Base-by-base conservation (phyloP, 2,113 vertebrate genomes). In the Malurus alboscapulatus region DNA sequence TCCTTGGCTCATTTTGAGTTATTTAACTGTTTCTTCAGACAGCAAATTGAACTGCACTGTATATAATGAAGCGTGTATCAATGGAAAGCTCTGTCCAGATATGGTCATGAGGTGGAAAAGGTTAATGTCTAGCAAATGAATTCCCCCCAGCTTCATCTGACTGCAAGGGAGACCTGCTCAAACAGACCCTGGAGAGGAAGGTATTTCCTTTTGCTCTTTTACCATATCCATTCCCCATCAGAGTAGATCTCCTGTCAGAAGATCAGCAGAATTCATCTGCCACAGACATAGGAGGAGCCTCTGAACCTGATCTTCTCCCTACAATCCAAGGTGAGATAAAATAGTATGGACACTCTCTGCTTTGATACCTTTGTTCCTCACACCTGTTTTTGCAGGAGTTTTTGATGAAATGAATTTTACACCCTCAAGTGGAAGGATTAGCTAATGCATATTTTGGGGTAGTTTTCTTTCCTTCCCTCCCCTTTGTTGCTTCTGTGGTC, bases 1-100 rank as follows among this genome's bases (percentile, higher is more conserved):
- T 58, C 42, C 21, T 62, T 94, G 63, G 29, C 44, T 89, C 77
- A 42, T 92, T 92, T 92, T 50, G 17, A 61, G 14, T 76, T 91
- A 61, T 42, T 62, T 85, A 79, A 36, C 22, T 79, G 10, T 76
- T 92, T 87, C 58, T 94, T 91, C 58, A 54, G 51, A 76, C 21
- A 54, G 42, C 26, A 94, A 76, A 88, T 86, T 1, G 5, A 76
- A 29, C 50, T 42, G 18, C 30, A n/a, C 14, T 91, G 27, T 68
- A 42, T 85, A 89, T 94, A 91, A 76, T 72, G 66, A 87, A 61
- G 54, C 2, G 2, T 34, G 14, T 50, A 17, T 75, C 69, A 85
- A 83, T 69, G 40, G n/a, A 85, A 68, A 73, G 4, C 15, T 88
- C 75, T 86, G 38, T 66, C 62, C 68, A 29, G 44, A 54, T 69